Percentiles rank a stretch among this genome's conserved stretches.
These are phyloP conservation scores for Tetramorium alpestre DNA, from an alignment of 1,140 invertebrate genomes.

Conservation along the genomic window DNA sequence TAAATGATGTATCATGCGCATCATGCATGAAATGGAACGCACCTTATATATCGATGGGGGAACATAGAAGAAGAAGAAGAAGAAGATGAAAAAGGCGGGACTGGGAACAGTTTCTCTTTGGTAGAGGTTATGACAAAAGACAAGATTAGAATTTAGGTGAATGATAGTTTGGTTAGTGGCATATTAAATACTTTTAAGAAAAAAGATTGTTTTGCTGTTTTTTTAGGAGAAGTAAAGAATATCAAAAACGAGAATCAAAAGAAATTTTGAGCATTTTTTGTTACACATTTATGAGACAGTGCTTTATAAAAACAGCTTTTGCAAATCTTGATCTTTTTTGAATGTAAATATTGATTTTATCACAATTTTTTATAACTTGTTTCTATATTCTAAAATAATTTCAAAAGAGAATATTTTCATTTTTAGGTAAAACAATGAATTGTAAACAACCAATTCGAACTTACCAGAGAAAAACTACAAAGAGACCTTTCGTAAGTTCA, in stretches of 20 bases:
- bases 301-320: background rate
- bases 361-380: background rate
- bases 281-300: background rate
- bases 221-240: no score
- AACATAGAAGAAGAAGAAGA: no score
- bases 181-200: no score
- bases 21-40: no score
- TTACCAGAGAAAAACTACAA: slow-evolving; percentile 52
- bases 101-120: no score
- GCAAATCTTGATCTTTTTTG: background rate
- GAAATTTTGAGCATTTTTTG: background rate
- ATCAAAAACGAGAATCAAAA: background rate
- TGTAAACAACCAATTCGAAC: slow-evolving; percentile 55
- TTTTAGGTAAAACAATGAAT: slow-evolving; percentile 1
- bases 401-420: background rate
- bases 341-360: background rate
- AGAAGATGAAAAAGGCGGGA: no score
- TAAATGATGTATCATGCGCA: no score
- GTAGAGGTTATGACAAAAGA: no score
- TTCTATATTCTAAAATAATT: background rate
- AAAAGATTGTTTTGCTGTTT: no score
- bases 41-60: no score
- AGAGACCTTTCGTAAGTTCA: background rate
- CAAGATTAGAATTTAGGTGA: no score
- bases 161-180: no score